Percentiles rank a stretch among this genome's conserved stretches.
phyloP scores from a whole-genome alignment of 2,888 invertebrate genomes.

The Baronia brevicornis region DNA sequence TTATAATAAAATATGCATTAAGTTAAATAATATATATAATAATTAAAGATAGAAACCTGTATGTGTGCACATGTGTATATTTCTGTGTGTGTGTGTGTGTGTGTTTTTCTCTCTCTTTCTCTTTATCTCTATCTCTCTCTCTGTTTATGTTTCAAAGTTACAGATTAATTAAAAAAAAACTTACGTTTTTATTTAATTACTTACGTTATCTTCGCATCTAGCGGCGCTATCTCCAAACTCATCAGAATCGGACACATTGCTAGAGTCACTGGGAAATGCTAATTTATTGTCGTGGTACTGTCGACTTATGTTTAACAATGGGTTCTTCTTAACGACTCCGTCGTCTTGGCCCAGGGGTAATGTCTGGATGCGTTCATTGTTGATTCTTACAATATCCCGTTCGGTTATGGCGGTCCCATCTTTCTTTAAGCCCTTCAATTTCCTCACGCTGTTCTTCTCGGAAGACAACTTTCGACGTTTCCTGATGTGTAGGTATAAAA shows the following conservation, averaged over 20 bases:
- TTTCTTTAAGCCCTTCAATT: slow-evolving; percentile 51
- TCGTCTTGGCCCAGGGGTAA: slow-evolving; percentile 76
- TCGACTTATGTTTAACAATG: slow-evolving; percentile 76
- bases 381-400: slow-evolving; percentile 62
- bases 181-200: slow-evolving; percentile 38
- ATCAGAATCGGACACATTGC: slow-evolving; percentile 81
- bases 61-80: too few species aligned
- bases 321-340: slow-evolving; percentile 87
- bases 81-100: too few species aligned
- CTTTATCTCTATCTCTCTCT: too few species aligned
- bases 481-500: slow-evolving; percentile 86
- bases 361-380: slow-evolving; percentile 52
- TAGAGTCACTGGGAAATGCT: slow-evolving; percentile 65
- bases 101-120: too few species aligned
- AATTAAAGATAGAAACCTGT: too few species aligned
- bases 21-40: slow-evolving; percentile 1
- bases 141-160: not conserved
- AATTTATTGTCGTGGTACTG: slow-evolving; percentile 75
- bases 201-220: slow-evolving; percentile 47
- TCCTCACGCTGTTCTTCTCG: slow-evolving; percentile 58
- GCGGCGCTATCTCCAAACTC: slow-evolving; percentile 61
- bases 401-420: slow-evolving; percentile 59
- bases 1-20: not conserved
- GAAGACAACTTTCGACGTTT: slow-evolving; percentile 75
- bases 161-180: not conserved